Percentiles rank a stretch among this genome's conserved stretches.
Evolutionary conservation across 2,797 vertebrate species (phyloP).

Genomic region (Phalloptychus januarius): DNA sequence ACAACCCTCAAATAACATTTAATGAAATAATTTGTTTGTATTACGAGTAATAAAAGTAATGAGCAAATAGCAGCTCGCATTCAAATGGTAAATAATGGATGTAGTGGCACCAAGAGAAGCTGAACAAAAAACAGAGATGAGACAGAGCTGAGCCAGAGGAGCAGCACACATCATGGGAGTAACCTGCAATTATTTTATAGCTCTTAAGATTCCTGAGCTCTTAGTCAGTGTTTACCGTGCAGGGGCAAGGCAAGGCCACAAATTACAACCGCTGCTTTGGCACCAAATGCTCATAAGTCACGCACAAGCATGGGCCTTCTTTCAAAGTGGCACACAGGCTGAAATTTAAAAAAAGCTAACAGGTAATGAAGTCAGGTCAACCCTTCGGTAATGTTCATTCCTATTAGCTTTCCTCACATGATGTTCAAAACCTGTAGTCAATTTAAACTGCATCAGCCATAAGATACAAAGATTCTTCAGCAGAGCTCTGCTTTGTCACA

Average conservation of each 20-base stretch:
- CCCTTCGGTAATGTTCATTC: slow-evolving; percentile 24
- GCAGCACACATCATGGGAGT: slow-evolving; percentile 78
- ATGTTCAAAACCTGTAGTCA: not conserved
- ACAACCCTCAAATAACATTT: not conserved
- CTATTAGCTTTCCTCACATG: slow-evolving; percentile 23
- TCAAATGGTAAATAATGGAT: slow-evolving; percentile 5
- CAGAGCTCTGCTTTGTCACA: slow-evolving; percentile 38
- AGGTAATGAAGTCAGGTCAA: slow-evolving; percentile 16
- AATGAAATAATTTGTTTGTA: not conserved
- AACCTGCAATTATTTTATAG: slow-evolving; percentile 94
- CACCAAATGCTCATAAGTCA: slow-evolving; percentile 84
- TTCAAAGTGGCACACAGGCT: slow-evolving; percentile 27
- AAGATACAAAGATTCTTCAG: slow-evolving; percentile 41
- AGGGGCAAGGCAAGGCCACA: slow-evolving; percentile 84
- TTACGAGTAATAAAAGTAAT: not conserved
- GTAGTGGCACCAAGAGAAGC: slow-evolving; percentile 3
- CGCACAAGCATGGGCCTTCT: slow-evolving; percentile 70
- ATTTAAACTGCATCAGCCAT: slow-evolving; percentile 1
- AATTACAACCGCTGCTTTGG: slow-evolving; percentile 83
- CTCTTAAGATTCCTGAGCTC: slow-evolving; percentile 91
- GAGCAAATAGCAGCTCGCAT: slow-evolving; percentile 4
- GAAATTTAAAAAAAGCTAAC: slow-evolving; percentile 22
- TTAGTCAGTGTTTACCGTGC: slow-evolving; percentile 90
- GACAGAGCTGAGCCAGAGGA: slow-evolving; percentile 57
- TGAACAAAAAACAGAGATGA: slow-evolving; percentile 36